Percentiles rank a stretch among this genome's conserved stretches.
phyloP scores from a whole-genome alignment of 2,888 invertebrate genomes.

The Apotomis capreana region DNA sequence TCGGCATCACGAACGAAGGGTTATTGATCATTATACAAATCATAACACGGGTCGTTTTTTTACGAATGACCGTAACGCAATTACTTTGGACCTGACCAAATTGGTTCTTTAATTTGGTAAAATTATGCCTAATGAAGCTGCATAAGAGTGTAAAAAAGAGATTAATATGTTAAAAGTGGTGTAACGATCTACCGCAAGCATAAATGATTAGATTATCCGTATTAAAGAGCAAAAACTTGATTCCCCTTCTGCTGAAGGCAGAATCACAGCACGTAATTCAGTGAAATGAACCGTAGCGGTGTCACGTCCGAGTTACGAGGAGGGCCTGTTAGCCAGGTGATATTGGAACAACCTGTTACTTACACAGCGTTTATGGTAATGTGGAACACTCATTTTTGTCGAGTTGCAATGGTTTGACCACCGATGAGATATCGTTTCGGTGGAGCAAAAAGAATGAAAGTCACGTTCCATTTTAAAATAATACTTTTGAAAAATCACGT shows the following conservation, averaged over 20 bases:
- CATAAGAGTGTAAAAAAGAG: conserved; percentile 32
- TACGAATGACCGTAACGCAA: conserved; percentile 61
- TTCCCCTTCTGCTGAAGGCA: conserved; percentile 53
- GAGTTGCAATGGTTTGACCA: conserved; percentile 48
- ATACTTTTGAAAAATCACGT: conserved; percentile 13
- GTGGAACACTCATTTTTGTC: conserved; percentile 32
- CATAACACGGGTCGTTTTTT: conserved; percentile 65
- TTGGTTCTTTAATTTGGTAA: conserved; percentile 54
- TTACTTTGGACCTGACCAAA: conserved; percentile 60
- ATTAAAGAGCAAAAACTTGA: conserved; percentile 54
- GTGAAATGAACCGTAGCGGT: conserved; percentile 70
- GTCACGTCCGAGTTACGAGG: conserved; percentile 67
- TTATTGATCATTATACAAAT: conserved; percentile 78
- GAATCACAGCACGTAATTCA: conserved; percentile 62
- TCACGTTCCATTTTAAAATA: background rate
- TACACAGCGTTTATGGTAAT: conserved; percentile 40
- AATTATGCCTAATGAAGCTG: conserved; percentile 41
- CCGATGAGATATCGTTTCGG: conserved; percentile 49
- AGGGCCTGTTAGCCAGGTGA: conserved; percentile 51
- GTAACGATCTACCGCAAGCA: conserved; percentile 68
- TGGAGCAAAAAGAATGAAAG: conserved; percentile 3
- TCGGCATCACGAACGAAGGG: conserved; percentile 71
- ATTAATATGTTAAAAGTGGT: conserved; percentile 28
- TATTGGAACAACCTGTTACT: conserved; percentile 47
- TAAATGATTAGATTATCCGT: conserved; percentile 63